phyloP scores from a whole-genome alignment of 2,797 vertebrate genomes.

The Typhlichthys subterraneus region DNA sequence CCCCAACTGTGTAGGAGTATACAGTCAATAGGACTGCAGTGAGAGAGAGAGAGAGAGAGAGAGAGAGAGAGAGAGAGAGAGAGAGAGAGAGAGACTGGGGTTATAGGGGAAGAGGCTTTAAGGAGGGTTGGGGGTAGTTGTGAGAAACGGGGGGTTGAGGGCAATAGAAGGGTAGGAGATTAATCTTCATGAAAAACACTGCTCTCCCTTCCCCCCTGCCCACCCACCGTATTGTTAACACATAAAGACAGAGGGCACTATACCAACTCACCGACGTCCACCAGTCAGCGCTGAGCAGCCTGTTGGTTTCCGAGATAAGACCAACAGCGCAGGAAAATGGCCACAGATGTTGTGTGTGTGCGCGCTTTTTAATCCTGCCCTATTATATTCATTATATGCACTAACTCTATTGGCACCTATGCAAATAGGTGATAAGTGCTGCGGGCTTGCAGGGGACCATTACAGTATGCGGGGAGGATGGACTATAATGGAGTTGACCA shows the following conservation, averaged over 20 bases:
- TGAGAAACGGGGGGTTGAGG: slow-evolving; percentile 57
- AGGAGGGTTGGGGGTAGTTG: slow-evolving; percentile 64
- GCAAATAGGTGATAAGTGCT: slow-evolving; percentile 30
- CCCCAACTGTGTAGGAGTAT: slow-evolving; percentile 70
- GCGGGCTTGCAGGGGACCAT: slow-evolving; percentile 34
- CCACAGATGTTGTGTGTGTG: slow-evolving; percentile 61
- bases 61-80: slow-evolving; percentile 35
- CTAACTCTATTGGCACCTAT: slow-evolving; percentile 56
- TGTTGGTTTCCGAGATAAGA: slow-evolving; percentile 65
- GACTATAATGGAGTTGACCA: slow-evolving; percentile 24
- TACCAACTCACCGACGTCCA: slow-evolving; percentile 77
- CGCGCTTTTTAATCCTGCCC: slow-evolving; percentile 67
- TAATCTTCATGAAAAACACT: slow-evolving; percentile 78
- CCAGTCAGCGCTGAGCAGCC: slow-evolving; percentile 67
- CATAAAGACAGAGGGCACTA: slow-evolving; percentile 67
- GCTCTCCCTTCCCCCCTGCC: slow-evolving; percentile 60
- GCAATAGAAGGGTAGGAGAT: slow-evolving; percentile 78
- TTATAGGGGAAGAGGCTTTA: slow-evolving; percentile 38
- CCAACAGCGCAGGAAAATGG: slow-evolving; percentile 69
- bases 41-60: slow-evolving; percentile 40
- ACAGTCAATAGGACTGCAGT: slow-evolving; percentile 70
- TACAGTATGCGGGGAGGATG: slow-evolving; percentile 33
- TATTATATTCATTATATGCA: slow-evolving; percentile 50
- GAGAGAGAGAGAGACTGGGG: slow-evolving; percentile 36
- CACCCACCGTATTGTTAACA: slow-evolving; percentile 79